Conservation (phyloP, 2,888 invertebrate species). For the Melanchra persicariae region DNA sequence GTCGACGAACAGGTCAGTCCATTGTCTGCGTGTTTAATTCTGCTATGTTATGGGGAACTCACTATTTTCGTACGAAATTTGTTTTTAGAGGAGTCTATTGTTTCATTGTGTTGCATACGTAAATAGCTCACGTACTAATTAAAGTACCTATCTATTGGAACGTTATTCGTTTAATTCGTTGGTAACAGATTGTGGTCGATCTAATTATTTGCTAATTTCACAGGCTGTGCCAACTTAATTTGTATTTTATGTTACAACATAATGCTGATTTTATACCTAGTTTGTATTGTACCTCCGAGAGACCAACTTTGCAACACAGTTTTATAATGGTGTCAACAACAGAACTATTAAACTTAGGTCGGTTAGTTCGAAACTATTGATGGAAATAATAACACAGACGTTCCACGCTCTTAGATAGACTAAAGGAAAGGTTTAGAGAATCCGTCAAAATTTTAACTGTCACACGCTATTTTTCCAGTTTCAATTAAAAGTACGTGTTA, state of each 20-base stretch:
- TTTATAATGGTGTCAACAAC: constrained; percentile 46
- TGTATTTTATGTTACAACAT: constrained; percentile 61
- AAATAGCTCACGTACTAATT: constrained; percentile 44
- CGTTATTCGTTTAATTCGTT: constrained; percentile 62
- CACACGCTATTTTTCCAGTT: not conserved
- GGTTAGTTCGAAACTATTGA: constrained; percentile 55
- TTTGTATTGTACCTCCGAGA: constrained; percentile 19
- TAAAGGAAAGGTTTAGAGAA: constrained; percentile 31
- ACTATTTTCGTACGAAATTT: constrained; percentile 1
- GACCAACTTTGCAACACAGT: constrained; percentile 34
- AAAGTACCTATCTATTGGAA: constrained; percentile 48
- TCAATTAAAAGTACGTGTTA: not conserved
- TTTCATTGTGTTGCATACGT: constrained; percentile 33
- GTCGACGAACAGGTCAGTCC: constrained; percentile 37
- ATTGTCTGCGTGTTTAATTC: constrained; percentile 30
- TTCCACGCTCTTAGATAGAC: constrained; percentile 31
- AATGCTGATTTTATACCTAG: constrained; percentile 32
- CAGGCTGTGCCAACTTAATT: constrained; percentile 65
- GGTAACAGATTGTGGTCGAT: constrained; percentile 69
- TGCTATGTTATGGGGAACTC: constrained; percentile 19
- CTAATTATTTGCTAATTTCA: constrained; percentile 72
- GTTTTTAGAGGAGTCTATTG: constrained; percentile 24
- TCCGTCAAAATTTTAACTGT: constrained; percentile 28
- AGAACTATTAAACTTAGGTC: constrained; percentile 37
- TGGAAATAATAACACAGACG: constrained; percentile 50